Evolutionary conservation across 2,888 invertebrate species (phyloP), one percentile per base, ranked within the genome.

Genomic region (Hypomecis atomaria): DNA sequence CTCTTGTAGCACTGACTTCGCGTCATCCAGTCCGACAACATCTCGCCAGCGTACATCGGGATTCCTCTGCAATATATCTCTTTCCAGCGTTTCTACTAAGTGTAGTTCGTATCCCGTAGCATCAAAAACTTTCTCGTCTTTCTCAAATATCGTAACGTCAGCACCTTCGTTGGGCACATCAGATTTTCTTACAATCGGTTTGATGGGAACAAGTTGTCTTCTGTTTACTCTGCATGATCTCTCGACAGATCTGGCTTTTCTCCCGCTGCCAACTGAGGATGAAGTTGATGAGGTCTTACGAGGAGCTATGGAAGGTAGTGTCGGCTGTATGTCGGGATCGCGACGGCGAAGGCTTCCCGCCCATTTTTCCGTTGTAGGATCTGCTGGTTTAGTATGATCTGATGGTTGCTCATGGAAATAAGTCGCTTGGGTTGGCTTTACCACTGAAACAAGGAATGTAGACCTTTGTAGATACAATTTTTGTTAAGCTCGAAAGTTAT

Each of bases 31-130:
- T 0, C 96, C 96, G 2, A 96, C 94, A 10, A 96, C 96, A 81
- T 95, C 95, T 63, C 93, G 94, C 97, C 97, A 98, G 67, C 95
- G 95, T n/a, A 97, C 95, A 77, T 95, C 95, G 0, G 97, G 97
- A 81, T 97, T 96, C 77, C 94, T 95, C 85, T 96, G 96, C 47
- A 98, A 88, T 67, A 98, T 97, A 80, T 98, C 97, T 78, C 96
- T 94, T 84, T 98, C 97, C 47, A 98, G 85, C 11, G 96, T 96
- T 70, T 97, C 97, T 6, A 97, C 96, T 55, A 98, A 89, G 83
- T 97, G 95, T 4, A 94, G 79, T 77, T 96, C 97, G 79, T 95
- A 96, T 5, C 97, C 97, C 5, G 94, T 88, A 0, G 95, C 93
- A 71, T 95, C 95, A 78, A 96, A 96, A 5, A 94, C 89, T 73